These are phyloP conservation scores for Drosophila austrosaltans DNA, from an alignment of 2,888 invertebrate genomes.

Conservation along the genomic window DNA sequence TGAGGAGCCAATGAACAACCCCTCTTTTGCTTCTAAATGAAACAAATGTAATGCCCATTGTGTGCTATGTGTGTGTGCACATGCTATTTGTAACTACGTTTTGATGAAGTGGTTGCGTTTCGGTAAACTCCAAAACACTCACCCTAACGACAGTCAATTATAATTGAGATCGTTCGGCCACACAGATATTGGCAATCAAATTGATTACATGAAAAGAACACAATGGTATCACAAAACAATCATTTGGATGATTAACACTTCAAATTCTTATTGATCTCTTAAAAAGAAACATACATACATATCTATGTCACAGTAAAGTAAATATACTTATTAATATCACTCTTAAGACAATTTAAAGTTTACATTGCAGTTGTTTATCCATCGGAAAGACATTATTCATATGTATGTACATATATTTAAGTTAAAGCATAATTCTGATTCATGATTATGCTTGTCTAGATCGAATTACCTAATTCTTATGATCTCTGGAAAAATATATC, in stretches of 20 bases:
- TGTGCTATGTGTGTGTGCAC: slow-evolving; percentile 21
- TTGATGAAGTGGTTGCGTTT: slow-evolving; percentile 53
- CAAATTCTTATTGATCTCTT: background rate
- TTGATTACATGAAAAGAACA: slow-evolving; percentile 11
- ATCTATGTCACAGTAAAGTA: no score
- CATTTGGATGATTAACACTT: background rate
- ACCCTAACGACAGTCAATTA: slow-evolving; percentile 37
- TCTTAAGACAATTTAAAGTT: no score
- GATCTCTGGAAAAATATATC: no score
- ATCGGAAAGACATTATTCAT: no score
- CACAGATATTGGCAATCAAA: slow-evolving; percentile 35
- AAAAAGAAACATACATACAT: background rate
- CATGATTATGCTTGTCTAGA: no score
- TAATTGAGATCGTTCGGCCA: slow-evolving; percentile 31
- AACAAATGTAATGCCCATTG: slow-evolving; percentile 28
- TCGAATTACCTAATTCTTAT: no score
- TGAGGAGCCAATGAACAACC: slow-evolving; percentile 54
- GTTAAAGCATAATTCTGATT: no score
- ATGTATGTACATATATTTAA: no score
- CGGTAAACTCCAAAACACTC: slow-evolving; percentile 11
- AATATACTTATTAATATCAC: no score
- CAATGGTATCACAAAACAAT: slow-evolving; percentile 36
- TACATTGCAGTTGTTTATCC: no score
- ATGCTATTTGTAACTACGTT: slow-evolving; percentile 50
- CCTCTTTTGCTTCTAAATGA: slow-evolving; percentile 25